phyloP scores from a whole-genome alignment of 2,888 invertebrate genomes.

The Noctua janthe region DNA sequence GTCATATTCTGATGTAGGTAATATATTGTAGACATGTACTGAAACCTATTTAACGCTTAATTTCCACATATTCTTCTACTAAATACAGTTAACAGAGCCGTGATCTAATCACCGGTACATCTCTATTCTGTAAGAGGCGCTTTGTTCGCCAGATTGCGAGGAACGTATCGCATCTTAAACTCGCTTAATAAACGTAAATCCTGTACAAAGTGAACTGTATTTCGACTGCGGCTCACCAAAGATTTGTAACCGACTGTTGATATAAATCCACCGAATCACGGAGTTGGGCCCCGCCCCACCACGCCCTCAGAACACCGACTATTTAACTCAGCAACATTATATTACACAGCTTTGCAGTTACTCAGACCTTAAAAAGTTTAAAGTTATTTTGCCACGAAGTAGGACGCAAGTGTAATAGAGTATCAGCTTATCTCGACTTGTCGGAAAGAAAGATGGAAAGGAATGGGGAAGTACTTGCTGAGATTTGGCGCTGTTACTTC shows the following conservation, averaged over 20 bases:
- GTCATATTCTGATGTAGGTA: not conserved
- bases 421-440: constrained; percentile 60
- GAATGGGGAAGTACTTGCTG: constrained; percentile 32
- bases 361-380: constrained; percentile 68
- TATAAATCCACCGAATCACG: constrained; percentile 75
- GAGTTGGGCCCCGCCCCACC: constrained; percentile 65
- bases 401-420: constrained; percentile 61
- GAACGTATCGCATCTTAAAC: constrained; percentile 72
- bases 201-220: constrained; percentile 82
- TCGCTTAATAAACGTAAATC: constrained; percentile 85
- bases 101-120: constrained; percentile 33
- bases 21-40: not conserved
- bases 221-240: constrained; percentile 84
- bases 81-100: constrained; percentile 1
- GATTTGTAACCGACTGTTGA: constrained; percentile 81
- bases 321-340: constrained; percentile 63
- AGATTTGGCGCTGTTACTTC: constrained; percentile 15
- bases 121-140: constrained; percentile 25
- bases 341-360: constrained; percentile 64
- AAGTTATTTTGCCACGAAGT: constrained; percentile 64
- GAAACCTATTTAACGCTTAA: not conserved
- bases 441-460: constrained; percentile 37
- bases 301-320: constrained; percentile 64
- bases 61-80: not conserved
- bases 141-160: constrained; percentile 60